These are phyloP conservation scores for Orthosia cruda DNA, from an alignment of 2,888 invertebrate species.

Conservation along the genomic window DNA sequence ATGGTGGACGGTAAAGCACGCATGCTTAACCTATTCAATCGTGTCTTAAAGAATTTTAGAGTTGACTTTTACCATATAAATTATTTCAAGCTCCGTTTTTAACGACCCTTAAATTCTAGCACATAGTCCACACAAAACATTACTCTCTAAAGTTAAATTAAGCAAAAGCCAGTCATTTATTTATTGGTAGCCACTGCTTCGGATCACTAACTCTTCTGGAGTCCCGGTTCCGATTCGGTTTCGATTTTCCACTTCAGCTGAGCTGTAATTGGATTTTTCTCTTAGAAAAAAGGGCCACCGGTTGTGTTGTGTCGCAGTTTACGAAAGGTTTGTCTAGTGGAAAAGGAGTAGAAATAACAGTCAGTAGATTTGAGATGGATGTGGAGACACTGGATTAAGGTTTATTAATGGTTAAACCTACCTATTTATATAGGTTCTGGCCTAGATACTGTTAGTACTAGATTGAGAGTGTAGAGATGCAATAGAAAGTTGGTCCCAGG, in stretches of 20 bases:
- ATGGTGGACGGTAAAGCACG: too few relatives aligned
- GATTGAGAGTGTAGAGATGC: too few relatives aligned
- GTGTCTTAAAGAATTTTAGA: too few relatives aligned
- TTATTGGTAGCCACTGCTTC: conserved; percentile 25
- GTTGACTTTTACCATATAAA: too few relatives aligned
- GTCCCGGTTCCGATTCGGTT: conserved; percentile 29
- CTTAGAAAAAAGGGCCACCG: not conserved
- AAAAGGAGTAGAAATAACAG: not conserved
- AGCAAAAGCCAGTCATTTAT: conserved; percentile 19
- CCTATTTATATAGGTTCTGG: too few relatives aligned
- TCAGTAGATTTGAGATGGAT: not conserved
- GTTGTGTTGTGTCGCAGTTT: not conserved
- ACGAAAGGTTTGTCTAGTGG: not conserved
- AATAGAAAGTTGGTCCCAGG: too few relatives aligned
- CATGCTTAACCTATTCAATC: too few relatives aligned
- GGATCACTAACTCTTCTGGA: conserved; percentile 44
- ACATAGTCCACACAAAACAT: conserved; percentile 11
- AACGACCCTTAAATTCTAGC: not conserved
- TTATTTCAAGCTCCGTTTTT: not conserved
- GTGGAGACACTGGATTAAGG: too few relatives aligned
- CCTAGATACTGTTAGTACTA: too few relatives aligned
- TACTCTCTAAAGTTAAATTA: conserved; percentile 37
- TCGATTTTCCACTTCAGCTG: conserved; percentile 42
- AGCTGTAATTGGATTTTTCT: conserved; percentile 43
- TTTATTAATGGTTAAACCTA: too few relatives aligned